Base-by-base conservation (phyloP, 2,113 vertebrate genomes). In the Chunga burmeisteri region DNA sequence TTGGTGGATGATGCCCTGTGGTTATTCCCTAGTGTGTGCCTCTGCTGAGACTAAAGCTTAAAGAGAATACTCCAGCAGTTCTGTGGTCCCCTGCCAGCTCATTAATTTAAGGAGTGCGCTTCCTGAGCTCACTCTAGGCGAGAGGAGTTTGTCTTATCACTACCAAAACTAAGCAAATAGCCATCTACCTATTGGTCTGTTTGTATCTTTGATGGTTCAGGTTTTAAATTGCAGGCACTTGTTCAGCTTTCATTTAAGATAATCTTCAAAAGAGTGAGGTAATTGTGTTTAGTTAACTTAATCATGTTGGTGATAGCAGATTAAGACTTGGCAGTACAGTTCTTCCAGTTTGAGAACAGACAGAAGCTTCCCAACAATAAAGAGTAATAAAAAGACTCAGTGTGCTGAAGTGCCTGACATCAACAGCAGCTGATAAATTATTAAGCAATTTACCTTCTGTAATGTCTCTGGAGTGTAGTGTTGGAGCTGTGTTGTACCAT, bases 391-490 rank as follows among this genome's bases (percentile, higher is more conserved):
- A 94, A 96, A 97, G 94, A 21, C 49, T 97, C 19, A 38, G 61
- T 81, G 72, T 94, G 85, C 63, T 93, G 89, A 91, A 96, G 79
- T 94, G 86, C 58, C 90, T 96, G 58, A 2, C 81, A 88, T 87
- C 94, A 95, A 70, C 85, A 95, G 77, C n/a, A 90, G 44, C 88
- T 94, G 87, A 97, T 98, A 97, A 98, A 98, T 97, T 97, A 98
- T 98, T 98, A 71, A 98, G 88, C 62, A 59, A 88, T 88, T 97
- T 95, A 63, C 63, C 49, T 97, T 93, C 66, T 95, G 88, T 91
- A 93, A 74, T 75, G 94, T 95, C 96, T 96, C 97, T 56, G 63
- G 97, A 94, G 96, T 59, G 22, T 46, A 15, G 3, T 52, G 55
- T 72, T 93, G 85, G 86, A 93, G 86, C 91, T 50, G 6, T 58